These are phyloP conservation scores for Pyrocephalus nanus DNA, from an alignment of 2,797 vertebrate genomes.

Conservation along the genomic window DNA sequence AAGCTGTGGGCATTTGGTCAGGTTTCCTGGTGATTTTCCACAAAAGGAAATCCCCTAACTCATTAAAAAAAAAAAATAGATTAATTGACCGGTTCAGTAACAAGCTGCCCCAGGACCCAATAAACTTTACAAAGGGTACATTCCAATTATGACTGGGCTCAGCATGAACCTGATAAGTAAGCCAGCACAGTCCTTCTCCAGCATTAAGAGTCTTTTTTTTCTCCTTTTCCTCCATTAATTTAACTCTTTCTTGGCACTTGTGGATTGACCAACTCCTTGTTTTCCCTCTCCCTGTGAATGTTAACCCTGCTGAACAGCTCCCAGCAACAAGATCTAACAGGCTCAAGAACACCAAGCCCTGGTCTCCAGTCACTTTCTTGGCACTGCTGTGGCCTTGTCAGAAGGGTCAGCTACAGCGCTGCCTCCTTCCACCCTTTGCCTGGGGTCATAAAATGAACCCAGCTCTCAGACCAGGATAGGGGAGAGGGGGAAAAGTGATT, in stretches of 20 bases:
- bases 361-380: not conserved
- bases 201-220: constrained; percentile 39
- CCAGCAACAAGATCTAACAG: not conserved
- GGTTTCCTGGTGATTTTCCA: constrained; percentile 86
- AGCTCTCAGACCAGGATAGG: not conserved
- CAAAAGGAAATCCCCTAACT: constrained; percentile 94
- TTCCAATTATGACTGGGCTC: constrained; percentile 87
- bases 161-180: constrained; percentile 72
- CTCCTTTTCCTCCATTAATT: not conserved
- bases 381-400: not conserved
- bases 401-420: not conserved
- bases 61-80: constrained; percentile 93
- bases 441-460: not conserved
- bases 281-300: not conserved
- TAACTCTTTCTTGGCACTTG: constrained; percentile 28
- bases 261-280: not conserved
- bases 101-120: constrained; percentile 92
- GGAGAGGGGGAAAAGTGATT: not conserved
- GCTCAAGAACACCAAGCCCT: not conserved
- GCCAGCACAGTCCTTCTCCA: constrained; percentile 55
- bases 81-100: constrained; percentile 98
- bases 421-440: not conserved
- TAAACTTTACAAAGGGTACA: constrained; percentile 90
- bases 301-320: not conserved
- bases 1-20: constrained; percentile 86